Evolutionary conservation across 92 coral and sea anemone genomes (phyloP), one percentile per base, ranked within the genome.

Genomic region (Scolanthus callimorphus): DNA sequence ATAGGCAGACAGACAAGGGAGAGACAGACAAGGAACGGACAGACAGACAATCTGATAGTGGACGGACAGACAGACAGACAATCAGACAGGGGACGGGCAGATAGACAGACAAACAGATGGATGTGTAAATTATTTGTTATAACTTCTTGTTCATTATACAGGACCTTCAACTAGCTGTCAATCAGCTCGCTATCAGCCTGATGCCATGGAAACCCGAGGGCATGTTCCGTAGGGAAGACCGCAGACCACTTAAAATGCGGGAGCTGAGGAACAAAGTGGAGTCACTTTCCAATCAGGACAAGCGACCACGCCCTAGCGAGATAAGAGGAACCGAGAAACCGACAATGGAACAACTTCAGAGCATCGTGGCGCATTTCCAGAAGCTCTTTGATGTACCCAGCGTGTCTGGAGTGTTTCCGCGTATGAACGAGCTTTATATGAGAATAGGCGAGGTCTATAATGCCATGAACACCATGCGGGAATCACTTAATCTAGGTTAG

Each of bases 291-390:
- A 27, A 53, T 12, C 73, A 80, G 28, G 94, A 81, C 13, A 70
- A 69, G 25, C 88, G 94, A 50, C 80, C 91, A 17, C 70, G 81
- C 1, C 94, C 96, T 48, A 57, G 66, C 17, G 96, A 84, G 46
- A 54, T 88, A 20, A 65, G 69, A 49, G 83, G 85, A 3, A 57
- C 43, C 21, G 86, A 77, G 38, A 83, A 86, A 15, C 85, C 89
- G 4, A 67, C 81, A 28, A 20, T 71, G 39, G 91, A 88, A 29
- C 92, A 88, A 46, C 55, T 92, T 20, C 85, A 77, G 38, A 77
- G 92, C 68, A 84, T 92, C 49, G 76, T 92, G 34, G 96, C 96
- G 13, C 98, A 92, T 50, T 92, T 92, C 59, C 98, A 92, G 70
- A 92, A 77, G 68, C 74, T 92, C 29, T 92, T 92, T 58, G 98